A percentile compares a stretch with the other conserved stretches of the same genome.
Conservation (phyloP, 2,888 invertebrate species). For the Athetis lepigone region DNA sequence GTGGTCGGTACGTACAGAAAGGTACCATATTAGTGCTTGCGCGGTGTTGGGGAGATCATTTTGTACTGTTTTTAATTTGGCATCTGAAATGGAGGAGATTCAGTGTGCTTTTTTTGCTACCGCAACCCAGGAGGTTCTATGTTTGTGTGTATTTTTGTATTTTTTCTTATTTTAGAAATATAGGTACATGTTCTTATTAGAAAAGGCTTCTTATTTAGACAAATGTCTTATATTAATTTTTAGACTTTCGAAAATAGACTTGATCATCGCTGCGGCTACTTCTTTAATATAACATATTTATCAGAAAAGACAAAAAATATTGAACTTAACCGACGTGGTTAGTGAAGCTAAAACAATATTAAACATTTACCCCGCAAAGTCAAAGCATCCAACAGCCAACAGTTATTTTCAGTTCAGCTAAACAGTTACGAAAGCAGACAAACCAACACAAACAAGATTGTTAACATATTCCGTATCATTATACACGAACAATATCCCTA, state of each 20-base stretch:
- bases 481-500: slow-evolving; percentile 43
- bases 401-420: slow-evolving; percentile 22
- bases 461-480: slow-evolving; percentile 48
- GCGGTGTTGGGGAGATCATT: background rate
- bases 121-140: too few relatives aligned
- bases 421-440: slow-evolving; percentile 32
- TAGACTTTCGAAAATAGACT: too few relatives aligned
- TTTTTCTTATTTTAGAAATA: too few relatives aligned
- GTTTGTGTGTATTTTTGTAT: too few relatives aligned
- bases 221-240: too few relatives aligned
- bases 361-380: slow-evolving; percentile 3
- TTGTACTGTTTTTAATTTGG: background rate
- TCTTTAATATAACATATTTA: too few relatives aligned
- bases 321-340: background rate
- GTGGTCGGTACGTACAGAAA: background rate
- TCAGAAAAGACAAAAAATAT: background rate
- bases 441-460: slow-evolving; percentile 46
- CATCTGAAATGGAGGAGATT: too few relatives aligned
- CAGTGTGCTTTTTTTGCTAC: too few relatives aligned
- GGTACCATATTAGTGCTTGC: slow-evolving; percentile 3
- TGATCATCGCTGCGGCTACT: too few relatives aligned
- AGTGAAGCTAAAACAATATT: background rate
- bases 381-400: slow-evolving; percentile 26
- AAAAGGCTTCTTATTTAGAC: too few relatives aligned
- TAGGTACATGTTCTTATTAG: too few relatives aligned